Conservation (phyloP, 64 coral and sea anemone species). For the Anthopleura sola region DNA sequence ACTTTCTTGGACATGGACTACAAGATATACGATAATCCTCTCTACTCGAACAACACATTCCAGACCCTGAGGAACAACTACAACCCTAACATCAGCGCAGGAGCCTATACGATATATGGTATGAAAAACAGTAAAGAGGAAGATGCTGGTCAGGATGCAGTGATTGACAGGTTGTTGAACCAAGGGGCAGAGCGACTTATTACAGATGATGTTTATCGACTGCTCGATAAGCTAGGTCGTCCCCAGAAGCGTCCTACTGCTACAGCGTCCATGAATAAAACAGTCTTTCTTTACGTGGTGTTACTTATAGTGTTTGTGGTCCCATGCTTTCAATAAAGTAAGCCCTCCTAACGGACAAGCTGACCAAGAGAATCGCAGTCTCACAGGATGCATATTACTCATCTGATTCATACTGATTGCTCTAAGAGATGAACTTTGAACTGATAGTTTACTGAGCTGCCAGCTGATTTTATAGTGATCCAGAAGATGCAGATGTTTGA, state of each 20-base stretch:
- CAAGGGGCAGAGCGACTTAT: conserved; percentile 54
- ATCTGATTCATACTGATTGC: too few species aligned
- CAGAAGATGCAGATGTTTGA: too few species aligned
- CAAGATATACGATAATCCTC: conserved; percentile 74
- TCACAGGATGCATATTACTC: background rate
- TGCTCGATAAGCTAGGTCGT: conserved; percentile 65
- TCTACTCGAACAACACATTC: conserved; percentile 78
- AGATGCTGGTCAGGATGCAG: conserved; percentile 16
- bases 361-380: background rate
- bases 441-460: too few species aligned
- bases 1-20: conserved; percentile 84
- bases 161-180: conserved; percentile 51
- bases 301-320: background rate
- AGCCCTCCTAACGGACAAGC: background rate
- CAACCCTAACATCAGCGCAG: conserved; percentile 58
- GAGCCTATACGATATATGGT: conserved; percentile 80
- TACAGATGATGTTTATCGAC: conserved; percentile 75
- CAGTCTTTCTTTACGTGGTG: background rate
- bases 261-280: background rate
- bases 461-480: too few species aligned
- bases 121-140: conserved; percentile 33
- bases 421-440: too few species aligned
- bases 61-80: conserved; percentile 65
- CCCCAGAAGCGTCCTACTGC: background rate
- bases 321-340: background rate